These are phyloP conservation scores for Actinemys pallida DNA, from an alignment of 2,113 vertebrate species.

Conservation along the genomic window DNA sequence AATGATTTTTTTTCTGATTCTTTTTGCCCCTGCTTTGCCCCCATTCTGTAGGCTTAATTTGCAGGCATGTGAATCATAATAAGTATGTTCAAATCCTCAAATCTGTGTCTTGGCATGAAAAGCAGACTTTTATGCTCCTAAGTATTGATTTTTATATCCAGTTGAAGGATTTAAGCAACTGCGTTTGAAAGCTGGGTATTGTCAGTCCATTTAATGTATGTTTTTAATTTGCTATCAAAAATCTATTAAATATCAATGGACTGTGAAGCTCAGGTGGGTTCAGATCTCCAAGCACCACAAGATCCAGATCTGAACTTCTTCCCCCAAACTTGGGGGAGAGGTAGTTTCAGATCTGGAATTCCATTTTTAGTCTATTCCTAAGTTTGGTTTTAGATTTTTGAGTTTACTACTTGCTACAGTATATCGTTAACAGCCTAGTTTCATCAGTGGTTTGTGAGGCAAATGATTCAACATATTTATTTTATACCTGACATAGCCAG, in stretches of 20 bases:
- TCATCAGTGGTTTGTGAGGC: neutral
- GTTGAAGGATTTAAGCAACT: neutral
- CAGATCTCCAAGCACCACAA: neutral
- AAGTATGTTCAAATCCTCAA: neutral
- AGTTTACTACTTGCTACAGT: neutral
- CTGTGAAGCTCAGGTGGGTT: neutral
- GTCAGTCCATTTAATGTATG: neutral
- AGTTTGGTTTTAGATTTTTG: neutral
- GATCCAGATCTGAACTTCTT: neutral
- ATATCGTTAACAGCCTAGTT: neutral
- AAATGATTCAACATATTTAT: neutral
- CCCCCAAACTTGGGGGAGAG: neutral
- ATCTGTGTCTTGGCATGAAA: conserved; percentile 18
- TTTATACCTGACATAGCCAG: neutral
- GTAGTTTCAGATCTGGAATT: neutral
- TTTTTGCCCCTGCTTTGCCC: conserved; percentile 18
- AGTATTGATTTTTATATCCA: neutral
- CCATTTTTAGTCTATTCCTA: neutral
- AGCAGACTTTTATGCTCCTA: conserved; percentile 41
- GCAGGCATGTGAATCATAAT: conserved; percentile 33
- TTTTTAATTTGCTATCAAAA: conserved; percentile 1
- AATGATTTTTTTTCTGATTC: conserved; percentile 67
- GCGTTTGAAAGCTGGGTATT: neutral
- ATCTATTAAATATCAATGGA: neutral
- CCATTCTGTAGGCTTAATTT: neutral